Base-by-base conservation (phyloP, 2,113 vertebrate species). In the Pollachius pollachius region DNA sequence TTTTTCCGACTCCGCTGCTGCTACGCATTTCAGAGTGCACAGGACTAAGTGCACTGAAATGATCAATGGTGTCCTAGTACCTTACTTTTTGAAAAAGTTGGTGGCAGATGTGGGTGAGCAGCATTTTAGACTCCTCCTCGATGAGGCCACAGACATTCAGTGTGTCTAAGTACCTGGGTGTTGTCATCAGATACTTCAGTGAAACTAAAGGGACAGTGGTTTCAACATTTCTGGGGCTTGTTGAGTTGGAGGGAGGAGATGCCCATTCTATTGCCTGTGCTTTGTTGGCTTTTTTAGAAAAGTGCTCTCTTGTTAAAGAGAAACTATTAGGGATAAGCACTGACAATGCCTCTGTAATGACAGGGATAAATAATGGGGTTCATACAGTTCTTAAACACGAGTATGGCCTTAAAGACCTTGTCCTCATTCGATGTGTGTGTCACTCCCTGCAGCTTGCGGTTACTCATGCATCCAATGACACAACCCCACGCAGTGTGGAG, bases 221-320 rank as follows among this genome's bases (percentile, higher is more conserved):
- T 0, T 81, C 65, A 61, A 77, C 79, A 65, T 77, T 77, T 77
- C 75, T 77, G 17, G 65, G 68, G 57, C 71, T 81, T 64, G 68
- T 77, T 65, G 75, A 74, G 60, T 74, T 81, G 54, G 74, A 68
- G 71, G 68, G 59, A 54, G 70, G 71, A 68, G 71, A 77, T 77
- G 64, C 61, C 25, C 68, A 25, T 64, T 59, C 67, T 18, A 75
- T 67, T 66, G 56, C 73, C 34, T 16, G 58, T 4, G 73, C 68
- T 27, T 52, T 75, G 25, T 6, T 70, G 23, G 62, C 18, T 54
- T 75, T 75, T 34, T 68, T 75, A 21, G 56, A 52, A 34, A 75
- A 70, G 54, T 75, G 73, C 59, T 23, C 17, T 15, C 67, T 75
- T 15, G 62, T 64, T 8, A 64, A 34, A n/a, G 27, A 65, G 15